Percentiles rank a stretch among this genome's conserved stretches.
These are phyloP conservation scores for Enhydra lutris DNA, from an alignment of 2,113 vertebrate species.

Conservation along the genomic window DNA sequence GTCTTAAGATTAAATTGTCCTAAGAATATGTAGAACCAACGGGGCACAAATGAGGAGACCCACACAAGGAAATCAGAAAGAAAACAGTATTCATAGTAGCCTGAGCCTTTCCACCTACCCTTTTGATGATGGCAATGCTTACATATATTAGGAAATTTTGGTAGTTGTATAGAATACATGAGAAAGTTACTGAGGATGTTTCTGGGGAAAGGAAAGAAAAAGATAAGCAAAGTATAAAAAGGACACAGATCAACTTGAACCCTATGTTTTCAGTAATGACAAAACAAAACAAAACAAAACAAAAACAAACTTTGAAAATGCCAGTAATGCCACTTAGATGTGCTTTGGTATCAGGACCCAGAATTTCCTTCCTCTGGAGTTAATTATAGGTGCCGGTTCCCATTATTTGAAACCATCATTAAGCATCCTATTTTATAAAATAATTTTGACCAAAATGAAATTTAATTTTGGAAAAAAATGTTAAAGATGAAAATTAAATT, in stretches of 20 bases:
- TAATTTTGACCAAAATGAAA: constrained; percentile 25
- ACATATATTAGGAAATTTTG: background rate
- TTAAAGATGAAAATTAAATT: constrained; percentile 47
- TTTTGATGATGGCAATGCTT: background rate
- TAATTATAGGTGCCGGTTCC: background rate
- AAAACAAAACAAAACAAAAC: background rate
- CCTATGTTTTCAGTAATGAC: background rate
- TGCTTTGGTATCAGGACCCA: background rate
- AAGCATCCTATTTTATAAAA: constrained; percentile 45
- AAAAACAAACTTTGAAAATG: background rate
- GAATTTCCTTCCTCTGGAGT: background rate
- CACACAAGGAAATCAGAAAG: background rate
- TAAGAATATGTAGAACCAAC: background rate
- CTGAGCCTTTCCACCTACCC: background rate
- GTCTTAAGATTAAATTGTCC: background rate
- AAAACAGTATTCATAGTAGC: background rate
- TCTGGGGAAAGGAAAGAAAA: background rate
- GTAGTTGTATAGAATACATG: background rate
- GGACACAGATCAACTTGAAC: background rate
- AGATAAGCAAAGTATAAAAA: background rate
- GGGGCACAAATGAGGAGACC: background rate
- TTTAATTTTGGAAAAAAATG: constrained; percentile 41
- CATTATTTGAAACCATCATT: background rate
- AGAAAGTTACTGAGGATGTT: background rate
- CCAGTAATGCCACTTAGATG: background rate